These are phyloP conservation scores for Macaria notata DNA, from an alignment of 2,888 invertebrate genomes.

Conservation along the genomic window DNA sequence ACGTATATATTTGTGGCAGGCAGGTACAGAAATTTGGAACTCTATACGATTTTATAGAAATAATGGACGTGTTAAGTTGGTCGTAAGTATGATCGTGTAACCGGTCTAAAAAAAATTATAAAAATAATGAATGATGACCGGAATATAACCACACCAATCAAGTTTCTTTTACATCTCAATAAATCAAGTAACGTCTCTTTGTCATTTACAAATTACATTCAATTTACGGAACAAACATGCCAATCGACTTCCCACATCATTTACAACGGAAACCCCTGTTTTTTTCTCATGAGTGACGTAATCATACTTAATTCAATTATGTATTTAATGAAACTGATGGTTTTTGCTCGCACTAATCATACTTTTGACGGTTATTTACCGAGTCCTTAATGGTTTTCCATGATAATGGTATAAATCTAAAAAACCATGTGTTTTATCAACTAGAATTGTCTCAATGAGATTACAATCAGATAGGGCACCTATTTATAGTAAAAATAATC, in stretches of 20 bases:
- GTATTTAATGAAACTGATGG: constrained; percentile 6
- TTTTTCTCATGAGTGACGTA: constrained; percentile 5
- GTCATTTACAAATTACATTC: constrained; percentile 1
- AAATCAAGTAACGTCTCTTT: background rate
- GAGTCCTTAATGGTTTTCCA: background rate
- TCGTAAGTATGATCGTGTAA: too few species aligned
- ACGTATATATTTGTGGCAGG: too few species aligned
- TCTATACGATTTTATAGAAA: too few species aligned
- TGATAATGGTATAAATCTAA: too few species aligned
- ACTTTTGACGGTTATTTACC: constrained; percentile 17
- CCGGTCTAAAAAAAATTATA: too few species aligned
- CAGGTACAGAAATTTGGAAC: too few species aligned
- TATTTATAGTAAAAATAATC: too few species aligned
- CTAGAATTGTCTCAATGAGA: too few species aligned
- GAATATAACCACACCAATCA: background rate
- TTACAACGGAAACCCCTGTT: constrained; percentile 9
- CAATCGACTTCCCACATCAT: constrained; percentile 1
- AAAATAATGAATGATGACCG: too few species aligned
- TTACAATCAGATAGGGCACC: too few species aligned
- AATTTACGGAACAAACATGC: background rate
- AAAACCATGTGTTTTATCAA: too few species aligned
- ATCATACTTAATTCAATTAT: constrained; percentile 13
- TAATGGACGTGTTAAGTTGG: too few species aligned
- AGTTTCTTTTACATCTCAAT: background rate
- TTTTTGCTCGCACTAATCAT: constrained; percentile 11